phyloP scores from a whole-genome alignment of 2,797 vertebrate genomes.

The Karalla daura region DNA sequence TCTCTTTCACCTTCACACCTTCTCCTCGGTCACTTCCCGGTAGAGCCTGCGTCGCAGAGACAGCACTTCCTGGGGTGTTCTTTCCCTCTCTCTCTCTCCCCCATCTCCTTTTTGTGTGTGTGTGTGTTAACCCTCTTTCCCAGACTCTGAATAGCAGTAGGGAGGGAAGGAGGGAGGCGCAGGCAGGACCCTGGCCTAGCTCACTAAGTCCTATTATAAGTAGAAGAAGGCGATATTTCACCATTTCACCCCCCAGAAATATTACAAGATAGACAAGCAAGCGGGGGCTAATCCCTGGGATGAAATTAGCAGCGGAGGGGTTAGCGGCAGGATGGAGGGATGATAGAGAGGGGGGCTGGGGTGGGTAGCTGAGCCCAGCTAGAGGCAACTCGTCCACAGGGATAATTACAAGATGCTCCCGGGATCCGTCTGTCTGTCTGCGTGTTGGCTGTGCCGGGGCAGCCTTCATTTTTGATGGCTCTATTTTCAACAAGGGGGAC shows the following conservation, averaged over 20 bases:
- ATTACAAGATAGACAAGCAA: slow-evolving; percentile 94
- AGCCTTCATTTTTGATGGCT: slow-evolving; percentile 97
- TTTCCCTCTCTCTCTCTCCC: slow-evolving; percentile 40
- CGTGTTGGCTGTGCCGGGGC: slow-evolving; percentile 81
- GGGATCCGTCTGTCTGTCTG: slow-evolving; percentile 91
- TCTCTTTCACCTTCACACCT: slow-evolving; percentile 97
- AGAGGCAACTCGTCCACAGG: slow-evolving; percentile 95
- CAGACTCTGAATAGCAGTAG: slow-evolving; percentile 53
- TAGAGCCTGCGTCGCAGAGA: slow-evolving; percentile 84
- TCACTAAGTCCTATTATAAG: slow-evolving; percentile 93
- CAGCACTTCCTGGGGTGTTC: slow-evolving; percentile 74
- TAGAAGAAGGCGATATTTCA: slow-evolving; percentile 94
- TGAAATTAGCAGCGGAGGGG: slow-evolving; percentile 98
- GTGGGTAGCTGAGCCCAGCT: slow-evolving; percentile 94
- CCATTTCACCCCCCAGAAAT: slow-evolving; percentile 87
- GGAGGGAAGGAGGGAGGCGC: slow-evolving; percentile 62
- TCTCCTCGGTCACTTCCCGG: slow-evolving; percentile 88
- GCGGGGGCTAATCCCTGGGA: slow-evolving; percentile 95
- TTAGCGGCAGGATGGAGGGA: slow-evolving; percentile 90
- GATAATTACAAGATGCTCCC: slow-evolving; percentile 98
- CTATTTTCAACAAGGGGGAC: slow-evolving; percentile 90
- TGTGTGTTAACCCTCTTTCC: slow-evolving; percentile 38
- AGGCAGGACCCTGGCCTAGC: slow-evolving; percentile 87
- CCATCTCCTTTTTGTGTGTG: slow-evolving; percentile 26
- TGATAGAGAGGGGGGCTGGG: slow-evolving; percentile 77